These are phyloP conservation scores for Myotis lucifugus DNA, from an alignment of 2,113 vertebrate species.

Conservation along the genomic window DNA sequence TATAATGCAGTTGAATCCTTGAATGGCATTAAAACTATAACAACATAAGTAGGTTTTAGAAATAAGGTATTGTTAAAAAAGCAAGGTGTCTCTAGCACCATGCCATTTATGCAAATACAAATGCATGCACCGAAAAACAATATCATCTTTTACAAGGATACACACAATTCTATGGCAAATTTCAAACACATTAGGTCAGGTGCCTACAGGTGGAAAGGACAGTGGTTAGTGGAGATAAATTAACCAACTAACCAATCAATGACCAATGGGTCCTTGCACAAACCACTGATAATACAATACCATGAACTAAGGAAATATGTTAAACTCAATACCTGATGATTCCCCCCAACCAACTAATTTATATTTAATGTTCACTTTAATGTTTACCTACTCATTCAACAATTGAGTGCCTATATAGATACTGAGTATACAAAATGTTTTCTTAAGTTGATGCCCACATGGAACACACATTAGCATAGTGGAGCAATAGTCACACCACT, in stretches of 20 bases:
- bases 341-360: neutral
- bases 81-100: neutral
- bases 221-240: neutral
- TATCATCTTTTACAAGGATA: constrained; percentile 10
- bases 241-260: neutral
- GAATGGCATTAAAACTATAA: constrained; percentile 27
- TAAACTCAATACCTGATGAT: neutral
- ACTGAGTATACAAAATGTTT: neutral
- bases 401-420: neutral
- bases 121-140: neutral
- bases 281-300: neutral
- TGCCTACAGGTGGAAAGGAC: neutral
- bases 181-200: constrained; percentile 23
- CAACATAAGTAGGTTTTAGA: neutral
- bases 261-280: neutral
- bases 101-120: neutral
- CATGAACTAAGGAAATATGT: neutral
- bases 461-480: neutral
- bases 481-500: neutral
- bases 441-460: neutral
- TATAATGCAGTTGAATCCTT: neutral
- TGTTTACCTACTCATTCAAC: neutral
- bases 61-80: neutral
- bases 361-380: neutral
- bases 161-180: neutral